A percentile compares a stretch with the other conserved stretches of the same genome.
phyloP scores from a whole-genome alignment of 2,888 invertebrate genomes.

The Hecatera dysodea region DNA sequence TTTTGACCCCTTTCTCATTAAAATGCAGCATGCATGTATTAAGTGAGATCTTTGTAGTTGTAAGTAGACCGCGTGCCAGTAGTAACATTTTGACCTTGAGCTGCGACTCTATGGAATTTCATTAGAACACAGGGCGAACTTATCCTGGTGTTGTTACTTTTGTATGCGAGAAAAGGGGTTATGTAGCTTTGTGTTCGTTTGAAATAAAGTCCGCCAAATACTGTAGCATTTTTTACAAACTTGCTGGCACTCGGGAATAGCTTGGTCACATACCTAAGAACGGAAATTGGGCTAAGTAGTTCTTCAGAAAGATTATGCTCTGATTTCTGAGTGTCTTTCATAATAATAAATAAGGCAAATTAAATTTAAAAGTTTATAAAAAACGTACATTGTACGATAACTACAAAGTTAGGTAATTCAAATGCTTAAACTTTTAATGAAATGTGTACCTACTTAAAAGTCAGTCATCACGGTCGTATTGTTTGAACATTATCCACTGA shows the following conservation, averaged over 20 bases:
- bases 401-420: slow-evolving; percentile 7
- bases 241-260: not conserved
- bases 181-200: no score
- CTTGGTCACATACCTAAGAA: not conserved
- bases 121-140: not conserved
- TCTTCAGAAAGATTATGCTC: not conserved
- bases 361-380: slow-evolving; percentile 13
- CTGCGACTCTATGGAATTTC: not conserved
- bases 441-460: slow-evolving; percentile 10
- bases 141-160: no score
- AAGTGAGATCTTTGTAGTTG: not conserved
- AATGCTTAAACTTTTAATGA: not conserved
- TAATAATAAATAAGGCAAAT: slow-evolving; percentile 3
- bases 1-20: slow-evolving; percentile 10
- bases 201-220: not conserved
- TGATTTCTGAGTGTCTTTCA: no score
- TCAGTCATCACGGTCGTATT: slow-evolving; percentile 19
- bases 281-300: not conserved
- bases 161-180: no score
- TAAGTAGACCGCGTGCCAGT: not conserved
- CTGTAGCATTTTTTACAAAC: not conserved
- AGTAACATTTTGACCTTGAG: not conserved
- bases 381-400: slow-evolving; percentile 7
- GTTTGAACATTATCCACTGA: slow-evolving; percentile 26
- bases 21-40: slow-evolving; percentile 25